Conservation (phyloP, 2,888 invertebrate genomes). For the Hydrotaea diabolus region DNA sequence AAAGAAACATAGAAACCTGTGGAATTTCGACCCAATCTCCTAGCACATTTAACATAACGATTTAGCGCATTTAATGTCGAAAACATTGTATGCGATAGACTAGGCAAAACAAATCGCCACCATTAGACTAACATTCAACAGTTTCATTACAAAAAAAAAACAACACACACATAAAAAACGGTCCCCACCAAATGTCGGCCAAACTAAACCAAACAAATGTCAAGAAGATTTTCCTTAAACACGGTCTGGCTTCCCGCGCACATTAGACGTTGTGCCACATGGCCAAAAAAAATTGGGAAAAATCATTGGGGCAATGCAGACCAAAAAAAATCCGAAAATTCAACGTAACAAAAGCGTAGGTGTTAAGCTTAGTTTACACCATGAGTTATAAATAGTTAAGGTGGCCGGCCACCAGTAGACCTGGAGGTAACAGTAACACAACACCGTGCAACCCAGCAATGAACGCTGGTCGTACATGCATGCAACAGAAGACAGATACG, state of each 20-base stretch:
- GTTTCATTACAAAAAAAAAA: slow-evolving; percentile 28
- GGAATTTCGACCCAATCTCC: not conserved
- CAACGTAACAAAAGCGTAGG: slow-evolving; percentile 56
- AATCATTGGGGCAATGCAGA: not conserved
- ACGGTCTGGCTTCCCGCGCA: not conserved
- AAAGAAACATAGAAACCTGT: not conserved
- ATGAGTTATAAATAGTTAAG: slow-evolving; percentile 53
- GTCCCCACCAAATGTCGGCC: slow-evolving; percentile 30
- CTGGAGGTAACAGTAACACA: not conserved
- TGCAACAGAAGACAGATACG: not conserved
- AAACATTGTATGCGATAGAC: not conserved
- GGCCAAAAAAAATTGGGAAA: not conserved
- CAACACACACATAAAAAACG: not conserved
- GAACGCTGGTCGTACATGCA: too few relatives aligned
- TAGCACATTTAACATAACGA: not conserved
- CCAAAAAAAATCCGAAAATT: slow-evolving; percentile 5
- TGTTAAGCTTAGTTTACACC: slow-evolving; percentile 63
- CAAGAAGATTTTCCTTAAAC: slow-evolving; percentile 54
- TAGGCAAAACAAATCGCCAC: slow-evolving; percentile 10
- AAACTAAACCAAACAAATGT: slow-evolving; percentile 57
- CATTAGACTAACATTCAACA: slow-evolving; percentile 46
- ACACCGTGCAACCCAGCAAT: too few relatives aligned
- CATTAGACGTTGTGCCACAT: not conserved
- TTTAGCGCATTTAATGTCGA: not conserved
- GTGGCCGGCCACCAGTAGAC: not conserved